Evolutionary conservation across 1,140 invertebrate species (phyloP).

Genomic region (Pachypeltis micranthus): DNA sequence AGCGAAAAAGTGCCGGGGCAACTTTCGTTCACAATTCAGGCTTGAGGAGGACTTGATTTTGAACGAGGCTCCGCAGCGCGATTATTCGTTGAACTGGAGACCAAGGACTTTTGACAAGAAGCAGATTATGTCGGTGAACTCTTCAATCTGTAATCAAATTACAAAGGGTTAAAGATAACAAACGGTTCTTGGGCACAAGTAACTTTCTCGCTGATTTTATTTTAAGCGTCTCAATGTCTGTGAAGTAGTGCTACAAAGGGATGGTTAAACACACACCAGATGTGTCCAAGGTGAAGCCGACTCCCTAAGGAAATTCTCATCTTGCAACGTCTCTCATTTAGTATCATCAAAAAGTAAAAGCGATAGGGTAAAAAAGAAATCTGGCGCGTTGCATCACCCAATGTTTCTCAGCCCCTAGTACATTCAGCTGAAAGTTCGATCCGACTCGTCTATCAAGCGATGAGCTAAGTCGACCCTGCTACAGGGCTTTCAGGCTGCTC

Average conservation of each 20-base stretch:
- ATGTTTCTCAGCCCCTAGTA: too few relatives aligned
- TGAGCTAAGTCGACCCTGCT: too few relatives aligned
- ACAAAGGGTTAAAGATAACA: constrained; percentile 12
- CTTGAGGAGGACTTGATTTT: not conserved
- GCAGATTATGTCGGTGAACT: constrained; percentile 72
- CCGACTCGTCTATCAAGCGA: too few relatives aligned
- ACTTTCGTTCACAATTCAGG: not conserved
- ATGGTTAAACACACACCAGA: not conserved
- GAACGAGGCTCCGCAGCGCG: not conserved
- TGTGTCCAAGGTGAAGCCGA: not conserved
- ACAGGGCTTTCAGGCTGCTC: too few relatives aligned
- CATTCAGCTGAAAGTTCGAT: too few relatives aligned
- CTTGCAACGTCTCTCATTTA: not conserved
- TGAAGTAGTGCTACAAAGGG: not conserved
- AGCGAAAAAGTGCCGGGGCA: not conserved
- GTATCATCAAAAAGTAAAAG: too few relatives aligned
- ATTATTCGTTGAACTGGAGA: constrained; percentile 43
- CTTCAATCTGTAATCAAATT: constrained; percentile 64
- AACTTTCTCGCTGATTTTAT: not conserved
- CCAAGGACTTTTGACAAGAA: constrained; percentile 71
- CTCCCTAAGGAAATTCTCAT: not conserved
- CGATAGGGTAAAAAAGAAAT: too few relatives aligned
- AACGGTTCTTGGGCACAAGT: not conserved
- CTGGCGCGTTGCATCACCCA: too few relatives aligned
- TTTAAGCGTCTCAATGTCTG: not conserved